phyloP scores from a whole-genome alignment of 2,888 invertebrate genomes.

The Colostygia pectinataria region DNA sequence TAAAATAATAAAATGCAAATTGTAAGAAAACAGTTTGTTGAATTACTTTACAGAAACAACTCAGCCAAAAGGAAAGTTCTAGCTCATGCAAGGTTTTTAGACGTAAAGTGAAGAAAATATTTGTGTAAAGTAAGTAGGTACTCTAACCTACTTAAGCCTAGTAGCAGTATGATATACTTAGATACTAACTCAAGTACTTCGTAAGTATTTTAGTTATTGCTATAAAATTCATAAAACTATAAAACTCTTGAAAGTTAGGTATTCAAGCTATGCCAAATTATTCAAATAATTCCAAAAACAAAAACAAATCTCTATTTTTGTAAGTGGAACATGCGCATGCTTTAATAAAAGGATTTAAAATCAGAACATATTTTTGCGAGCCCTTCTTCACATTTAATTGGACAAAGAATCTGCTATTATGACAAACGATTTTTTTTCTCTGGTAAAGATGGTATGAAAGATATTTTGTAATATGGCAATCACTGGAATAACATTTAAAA shows the following conservation, averaged over 20 bases:
- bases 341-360: conserved; percentile 64
- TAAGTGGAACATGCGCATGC: conserved; percentile 31
- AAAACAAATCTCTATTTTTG: no score
- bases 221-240: no score
- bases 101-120: no score
- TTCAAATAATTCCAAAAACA: no score
- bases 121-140: no score
- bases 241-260: no score
- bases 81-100: conserved; percentile 5
- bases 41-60: conserved; percentile 23
- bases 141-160: no score
- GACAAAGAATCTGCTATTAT: conserved; percentile 58
- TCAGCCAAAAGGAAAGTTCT: conserved; percentile 25
- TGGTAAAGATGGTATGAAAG: conserved; percentile 57
- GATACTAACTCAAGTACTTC: no score
- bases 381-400: conserved; percentile 39
- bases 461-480: conserved; percentile 65
- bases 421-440: conserved; percentile 62
- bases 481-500: conserved; percentile 65
- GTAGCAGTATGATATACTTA: no score
- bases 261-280: no score
- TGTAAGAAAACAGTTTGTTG: conserved; percentile 48
- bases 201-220: no score
- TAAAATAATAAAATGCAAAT: conserved; percentile 70
- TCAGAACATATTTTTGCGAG: conserved; percentile 46